Percentiles rank a stretch among this genome's conserved stretches.
phyloP scores from a whole-genome alignment of 2,113 vertebrate genomes.

The Ailurus styani region DNA sequence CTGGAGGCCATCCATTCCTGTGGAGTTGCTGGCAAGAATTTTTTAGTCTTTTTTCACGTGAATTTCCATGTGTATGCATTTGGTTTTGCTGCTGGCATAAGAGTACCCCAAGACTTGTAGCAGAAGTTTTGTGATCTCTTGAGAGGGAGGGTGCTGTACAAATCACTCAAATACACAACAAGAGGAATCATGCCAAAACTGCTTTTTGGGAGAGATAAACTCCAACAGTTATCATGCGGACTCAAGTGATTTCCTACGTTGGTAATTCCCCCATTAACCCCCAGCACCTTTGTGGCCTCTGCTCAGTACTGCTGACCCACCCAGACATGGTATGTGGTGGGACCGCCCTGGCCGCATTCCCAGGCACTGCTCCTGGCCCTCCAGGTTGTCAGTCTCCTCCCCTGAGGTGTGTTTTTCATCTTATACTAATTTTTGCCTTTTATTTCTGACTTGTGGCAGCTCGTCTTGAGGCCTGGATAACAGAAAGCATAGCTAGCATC shows the following conservation, averaged over 20 bases:
- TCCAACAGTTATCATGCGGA: neutral
- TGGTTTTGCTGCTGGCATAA: neutral
- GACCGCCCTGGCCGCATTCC: constrained; percentile 57
- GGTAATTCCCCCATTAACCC: neutral
- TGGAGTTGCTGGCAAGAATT: neutral
- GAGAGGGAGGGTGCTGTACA: neutral
- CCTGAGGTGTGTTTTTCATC: constrained; percentile 6
- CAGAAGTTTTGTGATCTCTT: neutral
- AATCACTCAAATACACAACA: neutral
- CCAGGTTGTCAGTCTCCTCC: neutral
- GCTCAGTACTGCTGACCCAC: neutral
- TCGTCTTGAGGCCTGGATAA: neutral
- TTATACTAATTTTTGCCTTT: neutral
- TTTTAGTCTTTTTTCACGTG: neutral
- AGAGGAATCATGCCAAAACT: neutral
- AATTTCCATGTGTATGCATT: neutral
- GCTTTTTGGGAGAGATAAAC: neutral
- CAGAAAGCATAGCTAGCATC: neutral
- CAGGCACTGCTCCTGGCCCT: neutral
- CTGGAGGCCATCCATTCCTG: neutral
- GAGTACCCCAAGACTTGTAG: neutral
- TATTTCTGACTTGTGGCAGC: constrained; percentile 33
- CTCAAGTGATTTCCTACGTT: neutral
- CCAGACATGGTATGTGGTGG: constrained; percentile 33
- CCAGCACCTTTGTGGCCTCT: neutral